These are phyloP conservation scores for Potorous gilbertii DNA, from an alignment of 2,797 vertebrate species.

Conservation along the genomic window DNA sequence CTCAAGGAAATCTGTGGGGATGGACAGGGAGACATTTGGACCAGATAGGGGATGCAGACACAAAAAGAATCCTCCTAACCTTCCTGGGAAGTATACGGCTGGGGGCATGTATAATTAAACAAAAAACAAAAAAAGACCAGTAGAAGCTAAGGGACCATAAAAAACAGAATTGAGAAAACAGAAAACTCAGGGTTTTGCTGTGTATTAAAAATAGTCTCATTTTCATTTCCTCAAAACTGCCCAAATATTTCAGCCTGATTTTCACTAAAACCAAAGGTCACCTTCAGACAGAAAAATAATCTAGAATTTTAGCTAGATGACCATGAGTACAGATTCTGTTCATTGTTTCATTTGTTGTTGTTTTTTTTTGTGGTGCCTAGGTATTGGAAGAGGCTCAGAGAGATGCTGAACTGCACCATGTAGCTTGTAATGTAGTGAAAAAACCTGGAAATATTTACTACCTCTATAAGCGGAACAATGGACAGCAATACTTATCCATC, in stretches of 20 bases:
- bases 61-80: no score
- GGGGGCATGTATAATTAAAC: not conserved
- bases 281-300: not conserved
- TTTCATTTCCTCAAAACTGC: slow-evolving; percentile 51
- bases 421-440: slow-evolving; percentile 96
- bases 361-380: slow-evolving; percentile 79
- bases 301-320: slow-evolving; percentile 1
- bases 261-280: not conserved
- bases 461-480: slow-evolving; percentile 92
- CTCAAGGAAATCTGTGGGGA: not conserved
- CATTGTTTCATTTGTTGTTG: not conserved
- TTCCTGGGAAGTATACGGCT: not conserved
- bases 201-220: not conserved
- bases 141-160: not conserved
- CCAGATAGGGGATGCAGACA: not conserved
- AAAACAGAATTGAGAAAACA: not conserved
- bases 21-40: not conserved
- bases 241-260: slow-evolving; percentile 16
- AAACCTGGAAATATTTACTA: slow-evolving; percentile 96
- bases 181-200: not conserved
- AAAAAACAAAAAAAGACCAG: not conserved
- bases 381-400: slow-evolving; percentile 93
- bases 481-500: slow-evolving; percentile 97
- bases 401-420: slow-evolving; percentile 94
- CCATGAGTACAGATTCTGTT: not conserved